Percentiles rank a stretch among this genome's conserved stretches.
These are phyloP conservation scores for Mormyrus lacerda DNA, from an alignment of 2,113 vertebrate species.

Conservation along the genomic window DNA sequence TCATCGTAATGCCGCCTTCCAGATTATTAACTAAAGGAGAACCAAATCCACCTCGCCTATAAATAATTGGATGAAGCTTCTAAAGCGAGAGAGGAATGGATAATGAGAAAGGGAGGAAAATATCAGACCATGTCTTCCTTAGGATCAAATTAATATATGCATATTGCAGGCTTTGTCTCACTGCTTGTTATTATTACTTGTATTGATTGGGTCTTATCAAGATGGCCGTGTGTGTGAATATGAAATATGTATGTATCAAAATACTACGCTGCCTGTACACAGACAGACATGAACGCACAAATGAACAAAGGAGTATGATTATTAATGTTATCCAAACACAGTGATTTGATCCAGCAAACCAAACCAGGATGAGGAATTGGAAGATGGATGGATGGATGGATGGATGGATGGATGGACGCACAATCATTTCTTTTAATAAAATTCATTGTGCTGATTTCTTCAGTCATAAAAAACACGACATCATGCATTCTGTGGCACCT, in stretches of 20 bases:
- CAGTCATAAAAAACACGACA: not conserved
- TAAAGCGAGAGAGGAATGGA: not conserved
- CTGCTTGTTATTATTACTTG: not conserved
- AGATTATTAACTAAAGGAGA: not conserved
- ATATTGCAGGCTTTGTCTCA: not conserved
- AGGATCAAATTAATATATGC: not conserved
- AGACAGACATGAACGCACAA: not conserved
- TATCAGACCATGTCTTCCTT: not conserved
- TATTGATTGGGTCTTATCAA: slow-evolving; percentile 1
- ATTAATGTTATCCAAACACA: not conserved
- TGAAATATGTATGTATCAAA: not conserved
- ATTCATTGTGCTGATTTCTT: not conserved
- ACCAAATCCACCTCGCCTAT: not conserved
- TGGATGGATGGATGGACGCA: not conserved
- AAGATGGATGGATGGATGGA: not conserved
- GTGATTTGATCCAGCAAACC: not conserved
- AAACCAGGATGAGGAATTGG: not conserved
- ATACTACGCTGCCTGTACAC: not conserved
- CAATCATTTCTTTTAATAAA: not conserved
- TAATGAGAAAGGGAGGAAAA: not conserved
- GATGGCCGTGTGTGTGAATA: not conserved
- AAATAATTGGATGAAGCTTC: not conserved
- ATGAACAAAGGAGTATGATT: not conserved
- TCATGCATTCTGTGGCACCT: not conserved
- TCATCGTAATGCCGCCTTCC: not conserved